phyloP scores from a whole-genome alignment of 1,140 invertebrate species.

The Elymnias hypermnestra region DNA sequence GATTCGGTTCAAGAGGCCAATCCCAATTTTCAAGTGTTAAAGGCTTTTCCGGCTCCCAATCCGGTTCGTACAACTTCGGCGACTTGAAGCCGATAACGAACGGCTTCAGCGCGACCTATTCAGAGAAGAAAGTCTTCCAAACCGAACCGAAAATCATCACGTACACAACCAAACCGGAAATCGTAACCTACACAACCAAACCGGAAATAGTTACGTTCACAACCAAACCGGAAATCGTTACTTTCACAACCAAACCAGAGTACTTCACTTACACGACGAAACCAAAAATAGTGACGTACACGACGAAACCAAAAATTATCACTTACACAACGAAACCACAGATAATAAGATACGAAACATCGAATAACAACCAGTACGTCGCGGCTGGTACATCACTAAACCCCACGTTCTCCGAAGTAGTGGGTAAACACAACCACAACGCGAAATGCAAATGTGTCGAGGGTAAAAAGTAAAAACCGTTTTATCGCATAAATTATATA shows the following conservation, averaged over 20 bases:
- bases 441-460: conserved; percentile 56
- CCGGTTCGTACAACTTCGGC: conserved; percentile 23
- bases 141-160: conserved; percentile 46
- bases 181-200: conserved; percentile 51
- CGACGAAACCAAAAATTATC: conserved; percentile 40
- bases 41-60: no score
- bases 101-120: conserved; percentile 43
- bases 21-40: neutral
- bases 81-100: conserved; percentile 48
- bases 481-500: conserved; percentile 15
- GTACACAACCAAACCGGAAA: conserved; percentile 51
- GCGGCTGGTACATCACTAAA: conserved; percentile 51
- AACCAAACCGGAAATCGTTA: conserved; percentile 35
- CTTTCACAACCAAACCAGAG: conserved; percentile 38
- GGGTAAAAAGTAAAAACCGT: conserved; percentile 44
- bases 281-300: conserved; percentile 32
- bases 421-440: conserved; percentile 43
- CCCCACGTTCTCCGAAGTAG: conserved; percentile 45
- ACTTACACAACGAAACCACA: conserved; percentile 50
- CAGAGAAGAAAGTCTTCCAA: conserved; percentile 58
- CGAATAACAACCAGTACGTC: conserved; percentile 54
- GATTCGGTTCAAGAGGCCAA: no score
- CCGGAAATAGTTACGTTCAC: conserved; percentile 42
- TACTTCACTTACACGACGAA: conserved; percentile 35
- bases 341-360: conserved; percentile 53